Percentiles rank a stretch among this genome's conserved stretches.
These are phyloP conservation scores for Characodon lateralis DNA, from an alignment of 2,797 vertebrate genomes.

Conservation along the genomic window DNA sequence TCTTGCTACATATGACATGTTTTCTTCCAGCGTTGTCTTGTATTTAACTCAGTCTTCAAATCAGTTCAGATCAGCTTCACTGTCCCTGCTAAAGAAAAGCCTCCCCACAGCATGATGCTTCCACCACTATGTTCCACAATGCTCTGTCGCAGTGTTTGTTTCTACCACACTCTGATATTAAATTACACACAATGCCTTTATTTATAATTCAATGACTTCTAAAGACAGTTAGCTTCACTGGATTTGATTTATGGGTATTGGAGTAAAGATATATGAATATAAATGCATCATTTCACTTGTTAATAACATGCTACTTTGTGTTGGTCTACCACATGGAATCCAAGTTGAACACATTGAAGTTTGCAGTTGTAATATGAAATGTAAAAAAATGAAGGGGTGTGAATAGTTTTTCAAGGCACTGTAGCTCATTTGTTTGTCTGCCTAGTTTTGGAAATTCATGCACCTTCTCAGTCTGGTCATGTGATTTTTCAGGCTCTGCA, in stretches of 20 bases:
- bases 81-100: background rate
- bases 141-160: background rate
- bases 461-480: slow-evolving; percentile 52
- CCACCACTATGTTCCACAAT: background rate
- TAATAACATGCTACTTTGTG: background rate
- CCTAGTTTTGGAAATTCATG: slow-evolving; percentile 43
- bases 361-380: background rate
- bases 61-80: background rate
- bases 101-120: background rate
- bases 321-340: background rate
- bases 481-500: slow-evolving; percentile 42
- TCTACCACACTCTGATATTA: background rate
- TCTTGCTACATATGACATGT: background rate
- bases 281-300: background rate
- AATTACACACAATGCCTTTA: background rate
- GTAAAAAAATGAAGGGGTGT: background rate
- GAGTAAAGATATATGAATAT: no score
- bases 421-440: slow-evolving; percentile 51
- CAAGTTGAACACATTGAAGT: background rate
- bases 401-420: background rate
- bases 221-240: background rate
- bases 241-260: background rate
- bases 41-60: background rate
- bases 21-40: background rate
- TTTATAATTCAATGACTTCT: background rate